Conservation (phyloP, 2,113 vertebrate species). For the Turnix velox region DNA sequence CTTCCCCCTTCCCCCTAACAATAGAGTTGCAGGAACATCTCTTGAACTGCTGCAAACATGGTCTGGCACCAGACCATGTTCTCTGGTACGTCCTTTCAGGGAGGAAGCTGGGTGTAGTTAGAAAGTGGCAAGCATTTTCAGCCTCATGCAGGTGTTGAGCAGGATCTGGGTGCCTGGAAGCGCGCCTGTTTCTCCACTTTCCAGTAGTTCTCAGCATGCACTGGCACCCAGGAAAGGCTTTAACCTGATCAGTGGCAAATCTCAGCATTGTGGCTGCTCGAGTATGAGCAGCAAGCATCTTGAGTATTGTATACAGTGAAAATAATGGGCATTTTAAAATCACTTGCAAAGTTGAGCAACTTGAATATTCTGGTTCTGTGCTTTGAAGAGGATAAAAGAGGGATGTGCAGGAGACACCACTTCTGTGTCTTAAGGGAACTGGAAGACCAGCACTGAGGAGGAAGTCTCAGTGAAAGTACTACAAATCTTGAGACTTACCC, state of each 20-base stretch:
- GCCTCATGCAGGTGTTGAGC: background rate
- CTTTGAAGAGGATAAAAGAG: background rate
- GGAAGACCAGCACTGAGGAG: background rate
- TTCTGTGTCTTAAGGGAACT: background rate
- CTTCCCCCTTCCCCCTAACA: background rate
- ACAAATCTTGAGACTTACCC: background rate
- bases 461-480: background rate
- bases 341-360: background rate
- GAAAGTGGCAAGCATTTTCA: background rate
- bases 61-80: background rate
- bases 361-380: background rate
- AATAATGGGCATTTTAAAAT: background rate
- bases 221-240: background rate
- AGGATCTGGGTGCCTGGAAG: background rate
- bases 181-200: background rate
- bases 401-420: background rate
- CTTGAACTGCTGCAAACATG: background rate
- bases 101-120: background rate
- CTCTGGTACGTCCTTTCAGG: background rate
- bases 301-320: accelerated
- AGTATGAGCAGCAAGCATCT: background rate
- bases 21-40: background rate
- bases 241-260: background rate
- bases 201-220: background rate
- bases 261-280: accelerated